A percentile compares a stretch with the other conserved stretches of the same genome.
Evolutionary conservation across 2,113 vertebrate species (phyloP).

Genomic region (Plectropomus leopardus): DNA sequence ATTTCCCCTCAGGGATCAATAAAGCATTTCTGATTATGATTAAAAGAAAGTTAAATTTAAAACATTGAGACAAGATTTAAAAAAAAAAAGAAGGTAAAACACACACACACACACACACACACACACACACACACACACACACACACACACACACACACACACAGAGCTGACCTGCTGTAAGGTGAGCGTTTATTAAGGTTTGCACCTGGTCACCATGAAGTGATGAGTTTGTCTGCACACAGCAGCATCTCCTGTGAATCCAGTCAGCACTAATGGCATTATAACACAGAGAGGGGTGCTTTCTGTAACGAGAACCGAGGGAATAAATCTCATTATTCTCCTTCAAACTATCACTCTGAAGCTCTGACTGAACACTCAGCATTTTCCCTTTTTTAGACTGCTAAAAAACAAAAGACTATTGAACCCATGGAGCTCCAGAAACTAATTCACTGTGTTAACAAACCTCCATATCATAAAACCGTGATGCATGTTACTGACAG

Average conservation of each 20-base stretch:
- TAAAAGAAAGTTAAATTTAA: too few relatives aligned
- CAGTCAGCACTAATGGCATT: slow-evolving; percentile 67
- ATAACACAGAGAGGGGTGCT: background rate
- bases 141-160: background rate
- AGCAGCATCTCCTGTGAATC: slow-evolving; percentile 62
- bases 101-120: too few relatives aligned
- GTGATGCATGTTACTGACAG: background rate
- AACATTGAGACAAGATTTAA: too few relatives aligned
- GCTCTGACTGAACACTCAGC: slow-evolving; percentile 15
- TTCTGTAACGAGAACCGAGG: slow-evolving; percentile 69
- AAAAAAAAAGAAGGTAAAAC: too few relatives aligned
- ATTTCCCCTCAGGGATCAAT: too few relatives aligned
- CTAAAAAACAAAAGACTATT: background rate
- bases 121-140: too few relatives aligned
- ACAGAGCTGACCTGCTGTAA: slow-evolving; percentile 10
- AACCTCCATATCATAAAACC: background rate
- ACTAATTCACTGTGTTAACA: background rate
- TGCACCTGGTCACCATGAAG: slow-evolving; percentile 40
- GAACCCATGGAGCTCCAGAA: slow-evolving; percentile 2
- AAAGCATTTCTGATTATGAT: too few relatives aligned
- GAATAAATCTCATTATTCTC: slow-evolving; percentile 64
- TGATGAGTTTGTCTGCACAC: slow-evolving; percentile 61
- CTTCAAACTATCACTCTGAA: background rate
- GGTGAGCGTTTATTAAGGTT: slow-evolving; percentile 1
- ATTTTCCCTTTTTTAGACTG: background rate